Evolutionary conservation across 2,888 invertebrate genomes (phyloP), one percentile per base, ranked within the genome.

Genomic region (Plemyria rubiginata): DNA sequence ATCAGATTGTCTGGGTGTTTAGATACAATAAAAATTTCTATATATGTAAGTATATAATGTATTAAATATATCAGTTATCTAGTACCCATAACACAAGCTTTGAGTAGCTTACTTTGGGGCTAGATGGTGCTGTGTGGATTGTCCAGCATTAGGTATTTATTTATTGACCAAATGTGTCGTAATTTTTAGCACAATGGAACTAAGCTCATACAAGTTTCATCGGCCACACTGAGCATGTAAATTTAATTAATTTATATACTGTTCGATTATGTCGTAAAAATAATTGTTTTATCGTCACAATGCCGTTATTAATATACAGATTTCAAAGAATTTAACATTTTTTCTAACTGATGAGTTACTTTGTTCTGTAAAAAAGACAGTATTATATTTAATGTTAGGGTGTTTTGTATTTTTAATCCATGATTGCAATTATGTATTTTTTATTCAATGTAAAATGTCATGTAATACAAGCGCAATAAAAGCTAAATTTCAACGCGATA

Each of bases 211-310:
- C 51, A 56, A 40, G 59, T 55, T 60, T 41, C 55, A 51, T 50
- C 81, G 86, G 82, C 85, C 85, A 86, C 86, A 85, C 81, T 78
- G 67, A 70, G 51, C 70, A 71, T 75, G 72, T 74, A 82, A 76
- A 82, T 82, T 78, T 77, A 84, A 85, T 85, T 84, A 81, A 82
- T 79, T 78, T 69, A 79, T 79, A 74, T 70, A 74, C 73, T 74
- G 67, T 70, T 73, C 65, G 43, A 72, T 70, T 67, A 67, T 53
- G 52, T 67, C 59, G 72, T 70, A 69, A 67, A 67, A 57, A 61
- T 55, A 61, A 69, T 70, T 60, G 61, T 67, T 67, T 59, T 66
- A 68, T 48, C 49, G 41, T 46, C 15, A 46, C 12, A 12, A 58
- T 28, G 55, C 13, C 29, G 36, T 54, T 12, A 50, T 46, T 54